Base-by-base conservation (phyloP, 2,888 invertebrate genomes). In the Cephus pygmeus region DNA sequence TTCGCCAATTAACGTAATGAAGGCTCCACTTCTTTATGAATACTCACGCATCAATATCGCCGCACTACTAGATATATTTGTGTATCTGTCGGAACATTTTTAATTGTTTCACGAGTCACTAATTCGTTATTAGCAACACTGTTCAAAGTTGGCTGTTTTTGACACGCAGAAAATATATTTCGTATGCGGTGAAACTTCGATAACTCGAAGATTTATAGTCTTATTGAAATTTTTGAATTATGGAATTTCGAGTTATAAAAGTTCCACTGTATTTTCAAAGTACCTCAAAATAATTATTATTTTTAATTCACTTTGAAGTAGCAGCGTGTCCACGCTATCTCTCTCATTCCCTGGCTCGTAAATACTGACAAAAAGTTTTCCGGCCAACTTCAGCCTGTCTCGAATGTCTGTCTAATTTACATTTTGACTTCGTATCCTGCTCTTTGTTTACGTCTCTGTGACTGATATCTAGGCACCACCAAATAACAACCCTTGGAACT, bases 381-480 rank as follows among this genome's bases (percentile, higher is more conserved):
- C 56, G 23, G 56, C 23, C 9, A 56, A 23, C 56, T 23, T 23
- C 56, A 56, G 23, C 9, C 23, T 23, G 23, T 9, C 23, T 56
- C 56, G 9, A 56, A 56, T 56, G 56, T 56, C 56, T 23, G 23
- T 56, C 56, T 56, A 23, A 56, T 56, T 56, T 56, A 56, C 56
- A 56, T 56, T 56, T 23, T 56, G 56, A 76, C 79, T 36, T 30
- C 56, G 35, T 68, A 30, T 77, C 73, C 75, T n/a, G 76, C 76
- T 81, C 80, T 80, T 82, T 81, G 80, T 81, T 77, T 75, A 68
- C 56, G 56, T 56, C 23, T 23, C 23, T 56, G 56, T 15, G 23
- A 9, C 56, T 56, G 56, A 56, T 56, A 56, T 56, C 56, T 23
- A 56, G 56, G 56, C 56, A 23, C 56, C 56, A 23, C 56, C 23